Evolutionary conservation across 2,113 vertebrate genomes (phyloP), one percentile per base, ranked within the genome.

Genomic region (Eolophus roseicapilla): DNA sequence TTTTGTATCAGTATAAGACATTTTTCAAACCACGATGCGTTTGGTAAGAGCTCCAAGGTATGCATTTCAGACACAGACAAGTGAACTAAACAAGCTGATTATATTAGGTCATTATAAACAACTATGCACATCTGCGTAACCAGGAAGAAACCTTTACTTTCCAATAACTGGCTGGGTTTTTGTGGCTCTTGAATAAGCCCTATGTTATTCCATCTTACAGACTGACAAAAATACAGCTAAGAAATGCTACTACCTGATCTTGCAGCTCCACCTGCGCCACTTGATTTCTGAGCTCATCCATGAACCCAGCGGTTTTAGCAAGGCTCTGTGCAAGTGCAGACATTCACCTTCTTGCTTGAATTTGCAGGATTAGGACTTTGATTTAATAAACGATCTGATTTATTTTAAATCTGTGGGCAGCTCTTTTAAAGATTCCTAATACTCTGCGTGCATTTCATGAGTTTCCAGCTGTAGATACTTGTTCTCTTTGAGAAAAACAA

Each of bases 401-500:
- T 53, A 49, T 64, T 91, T 92, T 67, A 93, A 83, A 92, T 63
- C 33, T 43, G 41, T 37, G 17, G 15, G 73, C 47, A 57, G n/a
- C 27, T 86, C 52, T 82, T 90, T 90, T 75, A 96, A 90, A 64
- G 84, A 87, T 44, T 63, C 60, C 41, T 53, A 92, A 88, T 60
- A 52, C 44, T 35, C 17, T 35, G 37, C 50, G 52, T 63, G 80
- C 49, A 43, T 88, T 93, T 96, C 64, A 60, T 33, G 46, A 81
- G 35, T 75, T 92, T 90, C 87, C 90, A 97, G 92, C 80, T 96
- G 93, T 35, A 92, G 60, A 74, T 64, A 92, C 81, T 93, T 91
- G n/a, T 85, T 94, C 59, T 83, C 17, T 67, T 60, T 28, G 60
- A 93, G 75, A 75, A 92, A 92, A 96, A 96, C 64, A 15, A 87